A percentile compares a stretch with the other conserved stretches of the same genome.
phyloP scores from a whole-genome alignment of 2,797 vertebrate species.

The Pelodytes ibericus region DNA sequence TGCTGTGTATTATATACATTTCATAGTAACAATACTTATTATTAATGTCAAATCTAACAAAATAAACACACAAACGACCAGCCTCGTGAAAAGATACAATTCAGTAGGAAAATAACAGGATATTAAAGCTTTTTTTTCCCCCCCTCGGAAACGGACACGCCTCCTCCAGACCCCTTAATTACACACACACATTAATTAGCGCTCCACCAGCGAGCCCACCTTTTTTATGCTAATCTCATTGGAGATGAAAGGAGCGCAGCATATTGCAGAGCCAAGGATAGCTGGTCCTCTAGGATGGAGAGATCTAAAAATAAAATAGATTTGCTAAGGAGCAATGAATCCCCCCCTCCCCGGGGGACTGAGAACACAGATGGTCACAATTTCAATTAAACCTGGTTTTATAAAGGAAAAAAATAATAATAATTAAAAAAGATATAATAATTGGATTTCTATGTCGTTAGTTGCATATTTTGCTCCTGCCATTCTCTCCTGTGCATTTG shows the following conservation, averaged over 20 bases:
- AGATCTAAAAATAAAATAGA: slow-evolving; percentile 11
- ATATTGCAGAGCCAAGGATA: slow-evolving; percentile 11
- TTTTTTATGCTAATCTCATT: slow-evolving; percentile 17
- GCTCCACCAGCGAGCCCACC: slow-evolving; percentile 19
- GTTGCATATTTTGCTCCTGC: neutral
- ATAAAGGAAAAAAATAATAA: slow-evolving; percentile 1
- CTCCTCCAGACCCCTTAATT: slow-evolving; percentile 29
- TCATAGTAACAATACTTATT: neutral
- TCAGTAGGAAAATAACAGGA: slow-evolving; percentile 12
- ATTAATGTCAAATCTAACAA: neutral
- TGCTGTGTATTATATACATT: too few species aligned
- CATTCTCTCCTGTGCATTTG: neutral
- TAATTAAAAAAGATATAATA: slow-evolving; percentile 25
- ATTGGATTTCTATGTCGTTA: slow-evolving; percentile 20
- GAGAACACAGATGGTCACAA: slow-evolving; percentile 17
- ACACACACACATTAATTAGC: slow-evolving; percentile 40
- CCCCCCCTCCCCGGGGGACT: neutral
- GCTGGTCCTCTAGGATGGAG: neutral
- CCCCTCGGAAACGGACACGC: slow-evolving; percentile 22
- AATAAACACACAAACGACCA: neutral
- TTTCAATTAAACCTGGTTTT: slow-evolving; percentile 23
- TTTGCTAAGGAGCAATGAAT: neutral
- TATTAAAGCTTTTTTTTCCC: slow-evolving; percentile 13
- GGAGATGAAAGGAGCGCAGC: slow-evolving; percentile 16
- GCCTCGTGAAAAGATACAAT: neutral